These are phyloP conservation scores for Heliconius sara DNA, from an alignment of 2,888 invertebrate species.

Conservation along the genomic window DNA sequence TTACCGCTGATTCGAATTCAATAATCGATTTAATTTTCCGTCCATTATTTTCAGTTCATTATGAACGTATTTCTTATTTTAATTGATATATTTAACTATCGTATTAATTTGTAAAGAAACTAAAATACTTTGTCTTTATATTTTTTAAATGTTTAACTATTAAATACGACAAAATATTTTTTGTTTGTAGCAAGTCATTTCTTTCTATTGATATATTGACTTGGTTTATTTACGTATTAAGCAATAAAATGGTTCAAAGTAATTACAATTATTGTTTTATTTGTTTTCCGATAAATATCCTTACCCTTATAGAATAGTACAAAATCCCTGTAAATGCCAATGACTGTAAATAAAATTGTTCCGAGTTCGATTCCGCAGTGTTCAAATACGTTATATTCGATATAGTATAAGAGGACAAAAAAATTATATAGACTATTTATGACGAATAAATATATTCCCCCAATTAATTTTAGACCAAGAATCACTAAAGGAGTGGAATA, in stretches of 20 bases:
- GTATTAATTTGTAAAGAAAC: not conserved
- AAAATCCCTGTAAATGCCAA: no score
- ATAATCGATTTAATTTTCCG: conserved; percentile 11
- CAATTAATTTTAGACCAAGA: no score
- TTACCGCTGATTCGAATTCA: not conserved
- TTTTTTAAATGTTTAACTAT: not conserved
- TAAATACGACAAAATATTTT: not conserved
- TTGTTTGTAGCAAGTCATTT: not conserved
- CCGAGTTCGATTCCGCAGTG: no score
- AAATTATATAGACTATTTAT: no score
- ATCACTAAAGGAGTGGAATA: no score
- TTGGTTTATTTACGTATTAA: not conserved
- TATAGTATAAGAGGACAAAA: no score
- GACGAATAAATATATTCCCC: no score
- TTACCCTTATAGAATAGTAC: not conserved
- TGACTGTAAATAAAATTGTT: no score
- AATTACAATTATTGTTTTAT: not conserved
- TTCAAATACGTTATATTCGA: no score
- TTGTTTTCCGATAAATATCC: not conserved
- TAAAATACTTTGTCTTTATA: not conserved
- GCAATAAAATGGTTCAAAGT: conserved; percentile 8
- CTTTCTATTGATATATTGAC: not conserved
- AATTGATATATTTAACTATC: not conserved
- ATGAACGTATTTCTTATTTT: not conserved
- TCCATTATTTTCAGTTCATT: not conserved